phyloP scores from a whole-genome alignment of 2,888 invertebrate species.

The Polylopha cassiicola region DNA sequence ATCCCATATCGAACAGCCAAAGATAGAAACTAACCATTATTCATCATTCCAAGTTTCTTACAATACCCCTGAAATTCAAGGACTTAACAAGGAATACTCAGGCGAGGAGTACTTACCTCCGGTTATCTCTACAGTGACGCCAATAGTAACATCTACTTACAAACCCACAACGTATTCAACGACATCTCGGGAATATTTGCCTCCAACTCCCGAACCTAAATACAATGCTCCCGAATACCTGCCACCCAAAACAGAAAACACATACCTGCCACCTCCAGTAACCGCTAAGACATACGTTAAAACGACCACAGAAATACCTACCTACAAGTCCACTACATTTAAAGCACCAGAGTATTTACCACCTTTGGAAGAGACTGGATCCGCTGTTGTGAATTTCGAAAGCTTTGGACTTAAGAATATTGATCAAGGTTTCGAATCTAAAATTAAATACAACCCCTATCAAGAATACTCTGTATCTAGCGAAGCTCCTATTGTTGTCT shows the following conservation, averaged over 20 bases:
- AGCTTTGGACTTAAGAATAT: conserved; percentile 41
- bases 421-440: conserved; percentile 29
- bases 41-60: conserved; percentile 49
- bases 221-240: conserved; percentile 45
- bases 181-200: conserved; percentile 26
- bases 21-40: conserved; percentile 52
- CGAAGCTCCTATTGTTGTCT: conserved; percentile 28
- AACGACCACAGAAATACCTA: conserved; percentile 46
- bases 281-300: conserved; percentile 41
- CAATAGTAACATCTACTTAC: conserved; percentile 47
- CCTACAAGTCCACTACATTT: conserved; percentile 46
- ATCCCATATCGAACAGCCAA: conserved; percentile 45
- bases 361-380: conserved; percentile 31
- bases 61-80: conserved; percentile 61
- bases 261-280: conserved; percentile 36
- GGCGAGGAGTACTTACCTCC: conserved; percentile 65
- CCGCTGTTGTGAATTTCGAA: conserved; percentile 38
- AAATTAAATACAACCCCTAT: conserved; percentile 45
- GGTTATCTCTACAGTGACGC: conserved; percentile 42
- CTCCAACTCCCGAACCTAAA: conserved; percentile 29
- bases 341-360: conserved; percentile 47
- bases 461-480: conserved; percentile 38
- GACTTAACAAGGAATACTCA: conserved; percentile 55
- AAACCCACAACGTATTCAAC: conserved; percentile 49
- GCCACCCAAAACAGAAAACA: conserved; percentile 28